These are phyloP conservation scores for Nicator chloris DNA, from an alignment of 2,113 vertebrate genomes.

Conservation along the genomic window DNA sequence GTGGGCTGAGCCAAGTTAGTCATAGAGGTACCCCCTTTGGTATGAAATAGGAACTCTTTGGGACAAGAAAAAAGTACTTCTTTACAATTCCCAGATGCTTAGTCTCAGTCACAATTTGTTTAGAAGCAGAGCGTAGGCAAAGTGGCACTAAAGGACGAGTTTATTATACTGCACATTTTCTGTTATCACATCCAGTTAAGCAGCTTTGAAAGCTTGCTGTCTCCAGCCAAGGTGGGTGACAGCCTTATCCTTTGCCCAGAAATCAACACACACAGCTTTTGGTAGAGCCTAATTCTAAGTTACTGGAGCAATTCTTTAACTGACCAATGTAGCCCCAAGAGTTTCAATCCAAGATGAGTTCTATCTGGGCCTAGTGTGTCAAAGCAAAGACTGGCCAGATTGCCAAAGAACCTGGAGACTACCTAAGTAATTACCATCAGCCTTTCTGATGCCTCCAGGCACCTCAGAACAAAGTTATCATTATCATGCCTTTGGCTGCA, in stretches of 20 bases:
- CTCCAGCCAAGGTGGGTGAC: background rate
- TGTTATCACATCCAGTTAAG: background rate
- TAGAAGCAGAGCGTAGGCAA: background rate
- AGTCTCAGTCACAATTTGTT: background rate
- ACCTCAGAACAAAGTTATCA: background rate
- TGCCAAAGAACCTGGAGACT: background rate
- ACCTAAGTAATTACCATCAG: background rate
- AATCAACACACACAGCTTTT: background rate
- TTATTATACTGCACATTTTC: background rate
- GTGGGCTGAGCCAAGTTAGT: background rate
- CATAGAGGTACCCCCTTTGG: background rate
- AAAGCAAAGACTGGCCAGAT: background rate
- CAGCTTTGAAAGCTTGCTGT: background rate
- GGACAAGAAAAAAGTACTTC: background rate
- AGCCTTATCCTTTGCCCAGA: background rate
- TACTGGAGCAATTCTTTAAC: background rate
- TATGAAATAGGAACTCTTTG: background rate
- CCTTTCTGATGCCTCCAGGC: background rate
- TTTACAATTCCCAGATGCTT: background rate
- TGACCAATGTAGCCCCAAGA: background rate
- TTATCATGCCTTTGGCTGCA: background rate
- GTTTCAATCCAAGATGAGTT: background rate
- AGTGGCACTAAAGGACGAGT: background rate
- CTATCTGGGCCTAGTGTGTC: background rate
- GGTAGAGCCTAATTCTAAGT: background rate